These are phyloP conservation scores for Dermatemys mawii DNA, from an alignment of 2,113 vertebrate species.

Conservation along the genomic window DNA sequence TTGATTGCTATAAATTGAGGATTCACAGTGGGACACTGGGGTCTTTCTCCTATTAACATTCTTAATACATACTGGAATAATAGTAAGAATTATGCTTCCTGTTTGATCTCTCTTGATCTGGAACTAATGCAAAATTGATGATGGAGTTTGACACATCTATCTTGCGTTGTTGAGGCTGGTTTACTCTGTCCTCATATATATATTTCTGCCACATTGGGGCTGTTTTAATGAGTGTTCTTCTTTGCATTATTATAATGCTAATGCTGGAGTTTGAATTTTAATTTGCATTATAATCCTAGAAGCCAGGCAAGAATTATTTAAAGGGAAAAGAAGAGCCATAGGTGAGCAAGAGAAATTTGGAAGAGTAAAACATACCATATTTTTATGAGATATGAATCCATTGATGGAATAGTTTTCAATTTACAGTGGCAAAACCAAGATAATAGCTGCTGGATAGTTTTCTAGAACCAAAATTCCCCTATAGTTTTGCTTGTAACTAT, in stretches of 20 bases:
- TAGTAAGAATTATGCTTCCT: neutral
- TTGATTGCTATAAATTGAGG: neutral
- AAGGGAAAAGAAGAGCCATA: neutral
- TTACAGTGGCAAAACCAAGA: neutral
- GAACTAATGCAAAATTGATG: neutral
- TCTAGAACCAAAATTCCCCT: neutral
- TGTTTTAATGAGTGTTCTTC: neutral
- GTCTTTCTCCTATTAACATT: slow-evolving; percentile 2
- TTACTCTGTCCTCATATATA: rapidly evolving
- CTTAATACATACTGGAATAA: neutral
- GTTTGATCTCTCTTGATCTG: slow-evolving; percentile 16
- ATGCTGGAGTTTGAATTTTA: rapidly evolving
- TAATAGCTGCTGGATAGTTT: neutral
- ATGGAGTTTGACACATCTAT: neutral
- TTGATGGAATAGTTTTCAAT: neutral
- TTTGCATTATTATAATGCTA: neutral
- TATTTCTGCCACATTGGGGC: neutral
- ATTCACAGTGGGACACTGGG: neutral
- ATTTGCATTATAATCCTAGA: neutral
- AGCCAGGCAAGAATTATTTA: neutral
- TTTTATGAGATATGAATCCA: neutral
- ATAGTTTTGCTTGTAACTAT: neutral
- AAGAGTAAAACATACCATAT: neutral
- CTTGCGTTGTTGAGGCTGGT: neutral
- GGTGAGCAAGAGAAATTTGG: neutral